Evolutionary conservation across 2,113 vertebrate genomes (phyloP), one percentile per base, ranked within the genome.

Genomic region (Nothoprocta pentlandii): DNA sequence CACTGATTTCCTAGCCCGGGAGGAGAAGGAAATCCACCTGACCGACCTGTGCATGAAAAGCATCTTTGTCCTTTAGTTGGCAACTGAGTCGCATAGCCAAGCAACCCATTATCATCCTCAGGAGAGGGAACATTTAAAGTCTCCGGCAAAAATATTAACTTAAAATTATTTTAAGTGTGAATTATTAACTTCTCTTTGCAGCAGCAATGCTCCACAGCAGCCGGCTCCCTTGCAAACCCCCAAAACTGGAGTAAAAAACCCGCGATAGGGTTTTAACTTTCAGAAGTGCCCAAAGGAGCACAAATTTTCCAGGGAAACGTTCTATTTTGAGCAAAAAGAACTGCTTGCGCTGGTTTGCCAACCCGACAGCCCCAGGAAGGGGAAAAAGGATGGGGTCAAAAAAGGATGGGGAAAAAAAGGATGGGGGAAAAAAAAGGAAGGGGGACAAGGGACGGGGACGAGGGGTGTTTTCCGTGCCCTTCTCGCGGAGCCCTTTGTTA

Each of bases 401-500:
- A 54, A 56, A 16, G 15, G 28, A 54, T 7, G 25, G 51, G 25
- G 51, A 8, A 25, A 53, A 54, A 53, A 54, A 15, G 49, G 49
- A 21, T 12, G 53, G 14, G 53, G 25, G 8, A 28, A 54, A 54
- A 56, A 56, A 30, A 54, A 15, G 53, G 15, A 9, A 30, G 22
- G 16, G 16, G 53, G 28, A 16, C 26, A 56, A 16, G 53, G 53
- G 17, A 56, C 16, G 14, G 30, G 30, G 42, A 46, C 26, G 53
- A 67, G 16, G 49, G 58, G 56, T 46, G 32, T 25, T 30, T 56
- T 56, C 1, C 25, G 71, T 20, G n/a, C 9, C 5, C 44, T 76
- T 8, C 42, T 17, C 17, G 73, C 83, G 28, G 94, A 75, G 56
- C 80, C 92, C 97, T 98, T 98, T 98, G 98, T 98, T 98, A 99